These are phyloP conservation scores for Propithecus coquereli DNA, from an alignment of 2,113 vertebrate species.

Conservation along the genomic window DNA sequence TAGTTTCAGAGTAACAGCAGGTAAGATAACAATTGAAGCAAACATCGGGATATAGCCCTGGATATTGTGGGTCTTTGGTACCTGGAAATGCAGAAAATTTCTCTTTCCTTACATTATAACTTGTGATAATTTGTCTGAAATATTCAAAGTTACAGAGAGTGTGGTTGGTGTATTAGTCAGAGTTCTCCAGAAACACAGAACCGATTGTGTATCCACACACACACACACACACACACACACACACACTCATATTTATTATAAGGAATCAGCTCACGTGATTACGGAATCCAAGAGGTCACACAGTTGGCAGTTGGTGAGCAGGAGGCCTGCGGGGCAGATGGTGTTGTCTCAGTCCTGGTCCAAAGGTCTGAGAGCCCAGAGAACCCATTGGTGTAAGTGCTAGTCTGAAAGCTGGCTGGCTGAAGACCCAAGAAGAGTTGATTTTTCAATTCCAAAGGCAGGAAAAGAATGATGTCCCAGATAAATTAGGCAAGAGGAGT, in stretches of 20 bases:
- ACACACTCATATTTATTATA: background rate
- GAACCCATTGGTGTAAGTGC: background rate
- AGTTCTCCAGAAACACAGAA: background rate
- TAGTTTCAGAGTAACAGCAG: slow-evolving; percentile 5
- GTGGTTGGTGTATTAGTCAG: background rate
- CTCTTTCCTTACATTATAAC: background rate
- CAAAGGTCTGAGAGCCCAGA: background rate
- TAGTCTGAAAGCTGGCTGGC: background rate
- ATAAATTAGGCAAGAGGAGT: background rate
- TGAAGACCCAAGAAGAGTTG: background rate
- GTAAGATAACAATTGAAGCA: background rate
- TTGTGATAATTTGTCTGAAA: background rate
- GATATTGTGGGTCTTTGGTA: background rate
- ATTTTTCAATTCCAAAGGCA: background rate
- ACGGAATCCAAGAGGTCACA: background rate
- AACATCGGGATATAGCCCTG: background rate
- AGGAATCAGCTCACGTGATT: background rate
- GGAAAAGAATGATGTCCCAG: background rate
- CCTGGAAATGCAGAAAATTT: background rate
- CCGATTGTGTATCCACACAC: background rate
- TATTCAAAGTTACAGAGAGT: background rate
- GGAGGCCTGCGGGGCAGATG: background rate
- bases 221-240: background rate
- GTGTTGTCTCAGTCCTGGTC: background rate
- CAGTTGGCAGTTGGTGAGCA: background rate